These are phyloP conservation scores for Dipodomys spectabilis DNA, from an alignment of 2,113 vertebrate genomes.

Conservation along the genomic window DNA sequence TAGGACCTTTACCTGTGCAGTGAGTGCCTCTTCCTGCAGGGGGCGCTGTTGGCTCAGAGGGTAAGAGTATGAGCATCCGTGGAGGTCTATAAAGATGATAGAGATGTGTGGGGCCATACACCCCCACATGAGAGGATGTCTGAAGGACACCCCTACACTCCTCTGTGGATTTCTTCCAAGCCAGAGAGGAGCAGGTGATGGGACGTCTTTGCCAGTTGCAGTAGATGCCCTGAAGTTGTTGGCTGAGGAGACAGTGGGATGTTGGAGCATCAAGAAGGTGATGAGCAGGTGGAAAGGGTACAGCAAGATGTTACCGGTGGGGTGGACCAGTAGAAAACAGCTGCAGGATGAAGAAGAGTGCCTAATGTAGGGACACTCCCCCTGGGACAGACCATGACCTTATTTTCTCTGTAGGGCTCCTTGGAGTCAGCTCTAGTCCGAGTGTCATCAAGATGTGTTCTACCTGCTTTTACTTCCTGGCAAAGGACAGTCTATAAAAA, in stretches of 20 bases:
- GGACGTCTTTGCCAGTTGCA: neutral
- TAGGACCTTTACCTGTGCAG: neutral
- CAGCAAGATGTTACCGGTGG: neutral
- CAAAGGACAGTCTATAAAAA: neutral
- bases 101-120: neutral
- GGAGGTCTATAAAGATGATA: neutral
- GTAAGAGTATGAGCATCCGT: neutral
- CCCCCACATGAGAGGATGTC: neutral
- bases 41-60: neutral
- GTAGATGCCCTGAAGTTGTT: neutral
- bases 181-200: neutral
- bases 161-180: neutral
- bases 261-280: neutral
- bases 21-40: neutral
- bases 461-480: neutral
- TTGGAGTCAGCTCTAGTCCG: neutral
- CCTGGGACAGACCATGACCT: fast-evolving
- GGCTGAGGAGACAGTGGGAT: neutral
- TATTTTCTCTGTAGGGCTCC: neutral
- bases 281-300: neutral
- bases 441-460: neutral
- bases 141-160: neutral
- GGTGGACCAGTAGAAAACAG: neutral
- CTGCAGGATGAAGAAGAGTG: neutral
- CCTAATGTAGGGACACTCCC: no score